These are phyloP conservation scores for Megatriorchis doriae DNA, from an alignment of 2,113 vertebrate genomes.

Conservation along the genomic window DNA sequence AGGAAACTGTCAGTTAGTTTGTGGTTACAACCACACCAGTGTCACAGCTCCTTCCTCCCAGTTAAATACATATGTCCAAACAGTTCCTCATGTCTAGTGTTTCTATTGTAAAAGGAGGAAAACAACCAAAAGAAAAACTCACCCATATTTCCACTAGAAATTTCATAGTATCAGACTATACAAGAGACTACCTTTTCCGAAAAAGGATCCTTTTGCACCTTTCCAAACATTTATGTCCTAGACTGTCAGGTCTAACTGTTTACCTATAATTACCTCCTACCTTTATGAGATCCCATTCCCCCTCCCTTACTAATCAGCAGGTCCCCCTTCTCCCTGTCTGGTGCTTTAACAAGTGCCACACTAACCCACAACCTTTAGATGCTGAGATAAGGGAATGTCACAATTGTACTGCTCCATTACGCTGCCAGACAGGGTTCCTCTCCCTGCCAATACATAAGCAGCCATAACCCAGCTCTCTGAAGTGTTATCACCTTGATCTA, in stretches of 20 bases:
- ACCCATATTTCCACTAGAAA: background rate
- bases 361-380: background rate
- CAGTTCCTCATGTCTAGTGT: background rate
- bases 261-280: background rate
- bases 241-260: background rate
- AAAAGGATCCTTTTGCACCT: background rate
- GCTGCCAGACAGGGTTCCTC: background rate
- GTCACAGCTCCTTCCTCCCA: conserved; percentile 24
- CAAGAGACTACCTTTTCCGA: background rate
- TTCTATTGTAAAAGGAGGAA: background rate
- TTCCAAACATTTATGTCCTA: background rate
- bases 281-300: background rate
- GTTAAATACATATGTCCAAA: background rate
- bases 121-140: background rate
- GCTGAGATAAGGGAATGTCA: background rate
- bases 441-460: background rate
- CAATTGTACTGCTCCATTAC: background rate
- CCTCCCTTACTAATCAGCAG: background rate
- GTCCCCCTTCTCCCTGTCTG: background rate
- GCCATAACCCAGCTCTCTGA: background rate
- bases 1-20: conserved; percentile 48
- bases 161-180: background rate
- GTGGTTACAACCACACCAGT: conserved; percentile 48
- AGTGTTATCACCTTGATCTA: background rate
- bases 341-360: background rate